Evolutionary conservation across 2,888 invertebrate genomes (phyloP).

Genomic region (Drosophila antonietae): DNA sequence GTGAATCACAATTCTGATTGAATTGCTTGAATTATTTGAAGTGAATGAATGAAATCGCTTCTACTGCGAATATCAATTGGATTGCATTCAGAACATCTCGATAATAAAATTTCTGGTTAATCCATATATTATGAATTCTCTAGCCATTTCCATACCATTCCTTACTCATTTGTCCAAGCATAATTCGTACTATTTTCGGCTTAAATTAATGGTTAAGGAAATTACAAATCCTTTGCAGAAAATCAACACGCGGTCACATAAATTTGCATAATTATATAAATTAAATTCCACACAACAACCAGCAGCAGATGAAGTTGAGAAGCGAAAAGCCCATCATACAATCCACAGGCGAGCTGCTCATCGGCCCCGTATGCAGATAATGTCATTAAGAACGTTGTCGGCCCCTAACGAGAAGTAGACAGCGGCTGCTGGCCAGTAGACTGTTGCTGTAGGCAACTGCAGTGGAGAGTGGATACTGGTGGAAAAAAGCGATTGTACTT

Average conservation of each 20-base stretch:
- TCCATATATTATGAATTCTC: too few relatives aligned
- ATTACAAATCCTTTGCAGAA: conserved; percentile 42
- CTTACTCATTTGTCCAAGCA: too few relatives aligned
- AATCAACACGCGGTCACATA: conserved; percentile 58
- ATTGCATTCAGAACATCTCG: too few relatives aligned
- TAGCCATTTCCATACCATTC: too few relatives aligned
- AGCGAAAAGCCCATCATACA: conserved; percentile 32
- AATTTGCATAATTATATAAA: conserved; percentile 77
- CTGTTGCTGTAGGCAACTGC: too few relatives aligned
- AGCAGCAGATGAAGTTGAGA: conserved; percentile 21
- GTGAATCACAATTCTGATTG: too few relatives aligned
- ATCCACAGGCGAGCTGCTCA: conserved; percentile 48
- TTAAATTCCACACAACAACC: conserved; percentile 64
- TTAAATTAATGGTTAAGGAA: background rate
- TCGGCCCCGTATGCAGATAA: conserved; percentile 61
- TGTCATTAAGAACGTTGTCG: conserved; percentile 61
- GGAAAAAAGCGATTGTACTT: conserved; percentile 6
- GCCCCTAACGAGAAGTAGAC: background rate
- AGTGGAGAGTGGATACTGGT: background rate
- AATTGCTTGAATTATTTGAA: too few relatives aligned
- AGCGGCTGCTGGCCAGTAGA: background rate
- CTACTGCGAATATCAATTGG: too few relatives aligned
- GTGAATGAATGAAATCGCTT: too few relatives aligned
- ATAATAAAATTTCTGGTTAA: too few relatives aligned
- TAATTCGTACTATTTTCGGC: background rate